These are phyloP conservation scores for Neelides sp. DNA, from an alignment of 1,140 invertebrate species.

Conservation along the genomic window DNA sequence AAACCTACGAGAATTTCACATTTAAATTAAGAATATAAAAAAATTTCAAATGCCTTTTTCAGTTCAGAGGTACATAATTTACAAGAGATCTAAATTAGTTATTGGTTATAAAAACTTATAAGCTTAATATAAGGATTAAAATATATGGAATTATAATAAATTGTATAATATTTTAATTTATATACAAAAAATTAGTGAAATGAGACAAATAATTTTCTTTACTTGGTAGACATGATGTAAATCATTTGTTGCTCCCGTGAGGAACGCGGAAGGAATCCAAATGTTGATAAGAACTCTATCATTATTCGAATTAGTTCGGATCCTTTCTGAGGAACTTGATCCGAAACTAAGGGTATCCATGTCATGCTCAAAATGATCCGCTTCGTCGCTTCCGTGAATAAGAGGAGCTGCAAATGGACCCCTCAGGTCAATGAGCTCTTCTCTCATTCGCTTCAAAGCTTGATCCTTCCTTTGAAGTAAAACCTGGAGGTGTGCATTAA, in stretches of 20 bases:
- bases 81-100: not conserved
- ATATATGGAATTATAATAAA: too few species aligned
- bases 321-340: constrained; percentile 5
- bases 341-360: not conserved
- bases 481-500: constrained; percentile 58
- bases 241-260: constrained; percentile 60
- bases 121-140: not conserved
- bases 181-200: constrained; percentile 5
- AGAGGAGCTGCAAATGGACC: constrained; percentile 45
- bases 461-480: constrained; percentile 47
- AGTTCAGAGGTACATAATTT: not conserved
- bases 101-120: not conserved
- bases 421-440: constrained; percentile 55
- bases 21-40: too few species aligned
- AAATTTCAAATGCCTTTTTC: too few species aligned
- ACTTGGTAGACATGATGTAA: constrained; percentile 82
- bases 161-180: constrained; percentile 4
- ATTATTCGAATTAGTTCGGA: constrained; percentile 15
- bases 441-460: constrained; percentile 47
- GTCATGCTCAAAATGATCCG: constrained; percentile 15
- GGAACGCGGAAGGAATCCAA: constrained; percentile 80
- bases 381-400: constrained; percentile 36
- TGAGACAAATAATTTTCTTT: too few species aligned
- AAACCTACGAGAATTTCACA: too few species aligned
- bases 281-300: constrained; percentile 58